Conservation (phyloP, 2,888 invertebrate genomes). For the Teleiodes luculella region DNA sequence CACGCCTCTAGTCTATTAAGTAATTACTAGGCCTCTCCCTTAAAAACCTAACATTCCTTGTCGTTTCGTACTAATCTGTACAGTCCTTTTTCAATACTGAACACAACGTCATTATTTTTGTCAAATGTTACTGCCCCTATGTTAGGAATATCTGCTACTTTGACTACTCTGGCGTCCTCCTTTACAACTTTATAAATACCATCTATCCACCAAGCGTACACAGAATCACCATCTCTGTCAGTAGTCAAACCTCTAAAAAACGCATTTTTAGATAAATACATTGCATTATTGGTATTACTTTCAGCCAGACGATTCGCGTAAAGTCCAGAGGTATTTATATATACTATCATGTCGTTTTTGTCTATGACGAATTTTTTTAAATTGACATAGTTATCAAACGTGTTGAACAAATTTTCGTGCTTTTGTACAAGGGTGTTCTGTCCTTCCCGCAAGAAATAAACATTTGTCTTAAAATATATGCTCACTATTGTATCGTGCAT, state of each 20-base stretch:
- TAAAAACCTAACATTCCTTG: background rate
- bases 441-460: constrained; percentile 51
- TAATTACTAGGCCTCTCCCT: background rate
- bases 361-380: constrained; percentile 58
- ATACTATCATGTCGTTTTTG: constrained; percentile 52
- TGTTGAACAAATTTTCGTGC: constrained; percentile 49
- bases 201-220: constrained; percentile 68
- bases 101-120: constrained; percentile 55
- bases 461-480: constrained; percentile 51
- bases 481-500: constrained; percentile 50
- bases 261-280: constrained; percentile 50
- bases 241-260: constrained; percentile 59
- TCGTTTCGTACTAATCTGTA: constrained; percentile 40
- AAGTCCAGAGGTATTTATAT: constrained; percentile 48
- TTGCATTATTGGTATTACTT: constrained; percentile 29
- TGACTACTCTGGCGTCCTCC: constrained; percentile 44
- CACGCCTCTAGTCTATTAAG: no score
- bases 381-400: constrained; percentile 39
- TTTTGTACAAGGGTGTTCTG: constrained; percentile 50
- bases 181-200: constrained; percentile 53
- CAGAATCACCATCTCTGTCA: constrained; percentile 46
- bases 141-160: constrained; percentile 41
- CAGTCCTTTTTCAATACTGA: constrained; percentile 46
- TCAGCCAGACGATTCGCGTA: constrained; percentile 38
- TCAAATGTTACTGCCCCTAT: constrained; percentile 63